Percentiles rank a stretch among this genome's conserved stretches.
Evolutionary conservation across 2,797 vertebrate species (phyloP).

Genomic region (Sebastes aleutianus): DNA sequence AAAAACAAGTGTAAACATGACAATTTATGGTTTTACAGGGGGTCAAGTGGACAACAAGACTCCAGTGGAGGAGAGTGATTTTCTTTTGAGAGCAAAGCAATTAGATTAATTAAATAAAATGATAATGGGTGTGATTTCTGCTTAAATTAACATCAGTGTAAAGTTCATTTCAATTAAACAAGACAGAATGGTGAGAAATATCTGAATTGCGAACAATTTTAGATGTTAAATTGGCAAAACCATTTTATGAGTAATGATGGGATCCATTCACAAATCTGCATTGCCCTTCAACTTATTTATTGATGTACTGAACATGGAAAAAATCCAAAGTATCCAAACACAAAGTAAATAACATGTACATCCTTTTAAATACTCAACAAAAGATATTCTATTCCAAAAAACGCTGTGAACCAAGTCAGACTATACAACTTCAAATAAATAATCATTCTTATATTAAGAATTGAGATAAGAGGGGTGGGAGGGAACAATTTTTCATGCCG

Average conservation of each 20-base stretch:
- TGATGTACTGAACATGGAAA: constrained; percentile 99
- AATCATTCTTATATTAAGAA: constrained; percentile 79
- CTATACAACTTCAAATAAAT: constrained; percentile 85
- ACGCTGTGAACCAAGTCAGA: constrained; percentile 79
- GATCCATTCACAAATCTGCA: constrained; percentile 59
- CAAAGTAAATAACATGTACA: constrained; percentile 96
- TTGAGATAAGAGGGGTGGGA: constrained; percentile 68
- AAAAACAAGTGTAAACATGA: background rate
- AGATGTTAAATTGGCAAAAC: background rate
- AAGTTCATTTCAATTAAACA: background rate
- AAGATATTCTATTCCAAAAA: constrained; percentile 80
- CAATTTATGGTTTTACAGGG: background rate
- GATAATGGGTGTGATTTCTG: background rate
- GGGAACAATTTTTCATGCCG: constrained; percentile 57
- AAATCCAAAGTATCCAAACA: constrained; percentile 98
- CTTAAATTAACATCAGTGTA: background rate
- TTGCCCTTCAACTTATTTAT: constrained; percentile 99
- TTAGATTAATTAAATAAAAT: background rate
- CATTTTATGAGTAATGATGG: constrained; percentile 13
- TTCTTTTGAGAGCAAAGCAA: background rate
- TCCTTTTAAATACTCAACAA: constrained; percentile 84
- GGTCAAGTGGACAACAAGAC: background rate
- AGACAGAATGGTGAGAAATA: background rate
- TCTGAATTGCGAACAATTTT: background rate
- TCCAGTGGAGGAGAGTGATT: background rate